Conservation (phyloP, 2,113 vertebrate genomes). For the Stercorarius parasiticus region DNA sequence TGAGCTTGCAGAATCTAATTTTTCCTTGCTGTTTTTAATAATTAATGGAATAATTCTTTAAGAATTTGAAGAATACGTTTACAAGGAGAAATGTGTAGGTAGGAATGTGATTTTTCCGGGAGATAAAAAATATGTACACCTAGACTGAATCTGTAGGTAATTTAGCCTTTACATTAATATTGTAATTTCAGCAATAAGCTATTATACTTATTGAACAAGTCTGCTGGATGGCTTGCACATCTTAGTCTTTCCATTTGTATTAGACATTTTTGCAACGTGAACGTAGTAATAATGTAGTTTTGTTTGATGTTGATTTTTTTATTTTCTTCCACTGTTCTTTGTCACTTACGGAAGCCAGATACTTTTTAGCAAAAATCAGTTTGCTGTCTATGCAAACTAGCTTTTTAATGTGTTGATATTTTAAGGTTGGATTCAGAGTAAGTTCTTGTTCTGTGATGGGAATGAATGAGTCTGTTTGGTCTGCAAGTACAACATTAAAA, state of each 20-base stretch:
- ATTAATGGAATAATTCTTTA: neutral
- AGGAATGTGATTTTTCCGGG: neutral
- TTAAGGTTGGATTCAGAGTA: neutral
- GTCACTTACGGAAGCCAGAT: accelerated
- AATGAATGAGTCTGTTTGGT: neutral
- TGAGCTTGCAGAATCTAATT: neutral
- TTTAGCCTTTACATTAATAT: neutral
- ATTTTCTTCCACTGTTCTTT: neutral
- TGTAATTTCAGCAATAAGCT: neutral
- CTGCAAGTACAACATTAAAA: neutral
- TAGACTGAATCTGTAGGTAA: neutral
- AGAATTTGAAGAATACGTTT: neutral
- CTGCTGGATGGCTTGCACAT: neutral
- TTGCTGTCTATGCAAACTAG: neutral
- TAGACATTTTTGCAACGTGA: neutral
- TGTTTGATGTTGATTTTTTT: neutral
- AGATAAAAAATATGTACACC: neutral
- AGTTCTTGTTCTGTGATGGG: neutral
- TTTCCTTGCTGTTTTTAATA: neutral
- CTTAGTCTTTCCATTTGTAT: neutral
- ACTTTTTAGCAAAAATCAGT: neutral
- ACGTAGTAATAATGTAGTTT: neutral
- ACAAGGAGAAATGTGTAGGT: neutral
- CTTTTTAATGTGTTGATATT: neutral
- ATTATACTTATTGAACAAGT: neutral